A percentile compares a stretch with the other conserved stretches of the same genome.
These are phyloP conservation scores for Galerucella nymphaeae DNA, from an alignment of 2,888 invertebrate species.

Conservation along the genomic window DNA sequence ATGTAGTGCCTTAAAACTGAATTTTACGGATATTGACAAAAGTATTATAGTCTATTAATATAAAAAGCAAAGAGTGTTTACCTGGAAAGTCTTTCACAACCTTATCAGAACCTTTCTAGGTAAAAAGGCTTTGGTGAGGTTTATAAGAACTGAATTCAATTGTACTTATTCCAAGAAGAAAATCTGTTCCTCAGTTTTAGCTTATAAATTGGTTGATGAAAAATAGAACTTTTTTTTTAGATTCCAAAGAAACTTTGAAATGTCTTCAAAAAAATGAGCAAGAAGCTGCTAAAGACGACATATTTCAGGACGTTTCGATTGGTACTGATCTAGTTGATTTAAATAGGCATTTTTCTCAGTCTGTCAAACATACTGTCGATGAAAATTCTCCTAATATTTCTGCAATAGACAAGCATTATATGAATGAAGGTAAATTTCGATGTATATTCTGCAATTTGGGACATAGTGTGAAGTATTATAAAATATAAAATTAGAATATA, in stretches of 20 bases:
- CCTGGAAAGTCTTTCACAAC: too few species aligned
- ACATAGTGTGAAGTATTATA: neutral
- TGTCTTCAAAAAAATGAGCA: neutral
- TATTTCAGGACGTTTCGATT: conserved; percentile 4
- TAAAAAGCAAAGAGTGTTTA: too few species aligned
- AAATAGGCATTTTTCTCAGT: neutral
- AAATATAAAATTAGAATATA: neutral
- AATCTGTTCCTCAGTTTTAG: neutral
- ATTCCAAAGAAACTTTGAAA: conserved; percentile 2
- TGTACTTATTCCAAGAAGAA: neutral
- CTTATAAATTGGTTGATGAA: neutral
- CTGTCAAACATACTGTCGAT: neutral
- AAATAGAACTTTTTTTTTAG: neutral
- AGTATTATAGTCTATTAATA: too few species aligned
- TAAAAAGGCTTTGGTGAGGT: too few species aligned
- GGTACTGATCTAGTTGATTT: neutral
- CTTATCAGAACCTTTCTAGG: too few species aligned
- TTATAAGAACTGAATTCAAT: too few species aligned
- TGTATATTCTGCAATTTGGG: neutral
- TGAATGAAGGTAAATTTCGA: neutral
- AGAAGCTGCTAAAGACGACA: neutral
- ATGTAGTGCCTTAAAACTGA: too few species aligned
- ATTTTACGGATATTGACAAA: too few species aligned
- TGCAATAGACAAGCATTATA: neutral
- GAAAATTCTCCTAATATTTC: neutral